These are phyloP conservation scores for Drosophila nebulosa DNA, from an alignment of 1,140 invertebrate species.

Conservation along the genomic window DNA sequence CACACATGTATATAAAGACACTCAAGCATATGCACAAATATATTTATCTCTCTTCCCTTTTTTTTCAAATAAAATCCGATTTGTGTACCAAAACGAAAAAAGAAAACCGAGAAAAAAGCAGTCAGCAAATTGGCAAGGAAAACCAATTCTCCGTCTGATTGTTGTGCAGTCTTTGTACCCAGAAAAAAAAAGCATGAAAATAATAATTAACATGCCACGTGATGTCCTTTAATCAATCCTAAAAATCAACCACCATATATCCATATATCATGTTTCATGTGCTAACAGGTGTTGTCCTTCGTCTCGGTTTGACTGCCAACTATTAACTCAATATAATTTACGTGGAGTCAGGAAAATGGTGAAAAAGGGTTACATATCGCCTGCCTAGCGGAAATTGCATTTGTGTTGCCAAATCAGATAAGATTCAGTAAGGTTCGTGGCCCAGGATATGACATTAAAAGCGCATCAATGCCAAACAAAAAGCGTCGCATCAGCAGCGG, in stretches of 20 bases:
- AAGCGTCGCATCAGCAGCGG: slow-evolving; percentile 31
- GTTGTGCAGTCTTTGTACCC: slow-evolving; percentile 48
- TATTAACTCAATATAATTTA: slow-evolving; percentile 75
- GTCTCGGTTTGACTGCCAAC: slow-evolving; percentile 52
- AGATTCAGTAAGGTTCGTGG: slow-evolving; percentile 22
- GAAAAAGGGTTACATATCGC: slow-evolving; percentile 17
- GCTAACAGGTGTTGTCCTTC: slow-evolving; percentile 49
- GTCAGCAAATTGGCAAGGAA: slow-evolving; percentile 67
- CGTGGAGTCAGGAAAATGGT: slow-evolving; percentile 35
- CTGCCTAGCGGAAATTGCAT: slow-evolving; percentile 71
- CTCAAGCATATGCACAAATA: slow-evolving; percentile 67
- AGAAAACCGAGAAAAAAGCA: neutral
- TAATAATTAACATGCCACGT: slow-evolving; percentile 64
- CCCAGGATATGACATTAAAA: slow-evolving; percentile 73
- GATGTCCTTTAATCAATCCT: slow-evolving; percentile 59
- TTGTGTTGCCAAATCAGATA: slow-evolving; percentile 76
- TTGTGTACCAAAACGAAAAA: slow-evolving; percentile 45
- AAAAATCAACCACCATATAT: slow-evolving; percentile 31
- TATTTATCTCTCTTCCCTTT: slow-evolving; percentile 29
- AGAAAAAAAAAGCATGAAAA: slow-evolving; percentile 42
- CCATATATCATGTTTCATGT: neutral
- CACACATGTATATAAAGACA: slow-evolving; percentile 19
- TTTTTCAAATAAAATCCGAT: slow-evolving; percentile 68
- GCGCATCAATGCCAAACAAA: slow-evolving; percentile 51
- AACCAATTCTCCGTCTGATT: slow-evolving; percentile 30